Base-by-base conservation (phyloP, 53 echinoderm and acorn worm genomes). In the Echinarachnius parma region DNA sequence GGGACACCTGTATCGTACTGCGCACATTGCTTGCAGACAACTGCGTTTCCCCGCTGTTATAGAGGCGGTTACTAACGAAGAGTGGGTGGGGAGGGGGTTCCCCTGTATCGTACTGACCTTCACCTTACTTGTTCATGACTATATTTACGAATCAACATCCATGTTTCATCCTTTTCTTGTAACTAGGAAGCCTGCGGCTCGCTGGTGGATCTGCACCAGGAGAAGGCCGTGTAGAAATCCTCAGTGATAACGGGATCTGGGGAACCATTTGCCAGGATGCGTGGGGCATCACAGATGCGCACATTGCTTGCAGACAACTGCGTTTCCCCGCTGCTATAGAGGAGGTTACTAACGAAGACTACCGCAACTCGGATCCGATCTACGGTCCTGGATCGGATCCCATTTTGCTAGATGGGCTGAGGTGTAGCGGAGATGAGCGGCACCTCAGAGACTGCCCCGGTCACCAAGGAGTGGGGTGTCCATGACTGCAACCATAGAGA, bases 361-460 rank as follows among this genome's bases (percentile, higher is more conserved):
- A 21, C 11, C 34, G 52, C 4, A 1, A 37, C 14, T 1, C n/a
- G 2, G 34, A 69, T 33, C 69, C 69, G 34, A 13, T 33, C 37
- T 69, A 52, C 35, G 69, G 69, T 69, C 22, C 29, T 21, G 69
- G 69, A 23, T 23, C 69, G 9, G 69, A 53, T 52, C 69, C 69
- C 3, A 69, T 69, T 52, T 19, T 69, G n/a, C 53, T 69, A 2
- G 69, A 69, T 53, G 69, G 53, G 25, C 13, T 69, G 9, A 15
- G 2, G 8, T 69, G 69, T 23, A 9, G 0, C 4, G 66, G 48
- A 28, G 20, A 16, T 15, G 48, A 69, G 53, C n/a, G 21, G 30
- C 53, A 33, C 22, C 52, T 69, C 21, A 33, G 34, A 31, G 33
- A 52, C 2, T 69, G 69, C 24, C 34, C n/a, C 2, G 4, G 69